Evolutionary conservation across 2,113 vertebrate species (phyloP), one percentile per base, ranked within the genome.

Genomic region (Oreochromis tanganicae): DNA sequence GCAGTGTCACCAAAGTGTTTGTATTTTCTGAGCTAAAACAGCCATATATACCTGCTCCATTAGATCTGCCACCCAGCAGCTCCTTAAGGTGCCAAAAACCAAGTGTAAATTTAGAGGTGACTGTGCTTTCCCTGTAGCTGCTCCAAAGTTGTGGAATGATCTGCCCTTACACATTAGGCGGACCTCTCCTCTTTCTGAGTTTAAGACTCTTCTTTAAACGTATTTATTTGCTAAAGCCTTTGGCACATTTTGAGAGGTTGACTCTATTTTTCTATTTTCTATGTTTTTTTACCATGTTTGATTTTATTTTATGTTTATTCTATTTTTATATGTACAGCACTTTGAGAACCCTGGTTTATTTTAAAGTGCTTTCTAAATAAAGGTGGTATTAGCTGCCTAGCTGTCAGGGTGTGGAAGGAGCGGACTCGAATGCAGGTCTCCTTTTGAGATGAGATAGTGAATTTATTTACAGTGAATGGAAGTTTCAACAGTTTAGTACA

Each of bases 211-310:
- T 66, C 34, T 13, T 66, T 21, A 38, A 66, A 38, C 10, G 5
- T 66, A n/a, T 66, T 66, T 1, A 66, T 66, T 38, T 38, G 5
- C 1, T 66, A 36, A 66, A 38, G 34, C 34, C 34, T 38, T 38
- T 66, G 34, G 61, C 10, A 66, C 61, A 66, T 66, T 66, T 66
- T 66, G 10, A 66, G 61, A 66, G 12, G 19, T 66, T 66, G 61
- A 66, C 61, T 66, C 59, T 0, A 66, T 66, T 66, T 66, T 38
- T 66, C 34, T 7, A 66, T 66, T 66, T 36, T 66, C 4, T 11
- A 0, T 2, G 11, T 4, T n/a, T 34, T 12, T 36, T 36, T 12
- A 16, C 3, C 57, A 4, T 0, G 0, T 61, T 61, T 61, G 17
- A 66, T 66, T 66, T 38, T 66, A 66, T 66, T 66, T 66, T 66